Base-by-base conservation (phyloP, 2,113 vertebrate genomes). In the Pangasianodon gigas region DNA sequence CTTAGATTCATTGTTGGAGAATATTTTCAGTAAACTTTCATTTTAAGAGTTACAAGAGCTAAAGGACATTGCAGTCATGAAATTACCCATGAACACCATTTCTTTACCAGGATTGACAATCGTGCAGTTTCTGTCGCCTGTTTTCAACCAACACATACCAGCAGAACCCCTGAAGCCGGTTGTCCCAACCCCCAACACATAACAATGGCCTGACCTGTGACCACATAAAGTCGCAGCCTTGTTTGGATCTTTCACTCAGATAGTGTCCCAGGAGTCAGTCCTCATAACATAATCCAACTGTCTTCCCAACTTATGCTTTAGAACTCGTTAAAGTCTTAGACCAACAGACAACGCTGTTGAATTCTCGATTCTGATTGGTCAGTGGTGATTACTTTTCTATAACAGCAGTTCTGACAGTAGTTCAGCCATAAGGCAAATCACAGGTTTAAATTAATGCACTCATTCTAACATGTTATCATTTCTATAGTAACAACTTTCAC, bases 141-240 rank as follows among this genome's bases (percentile, higher is more conserved):
- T 62, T 89, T 80, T 74, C 79, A 87, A 58, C 85, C 51, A 48
- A 89, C 92, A 91, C 92, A 92, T 92, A 92, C 85, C 87, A 93
- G 32, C 81, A 91, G 93, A 92, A 82, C 65, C 90, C 92, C 90
- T 93, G 89, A 85, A 91, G 18, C 32, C 11, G 21, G 29, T 85
- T 80, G 41, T 6, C 84, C 92, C 93, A 92, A 85, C 93, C 93
- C 94, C 93, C 91, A 77, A 13, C 9, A 77, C 19, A 54, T 67
- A 94, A 95, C 95, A 95, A 94, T 93, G 93, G 91, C 92, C 90
- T 58, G 82, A 86, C 67, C 65, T 71, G 67, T 56, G 37, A 80
- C 60, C 69, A 60, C 84, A 65, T 93, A 92, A 94, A 91, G 90
- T 87, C 90, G 67, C 87, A 51, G 87, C 80, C 86, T 92, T 60